Conservation (phyloP, 1,140 invertebrate species). For the Cylas formicarius region DNA sequence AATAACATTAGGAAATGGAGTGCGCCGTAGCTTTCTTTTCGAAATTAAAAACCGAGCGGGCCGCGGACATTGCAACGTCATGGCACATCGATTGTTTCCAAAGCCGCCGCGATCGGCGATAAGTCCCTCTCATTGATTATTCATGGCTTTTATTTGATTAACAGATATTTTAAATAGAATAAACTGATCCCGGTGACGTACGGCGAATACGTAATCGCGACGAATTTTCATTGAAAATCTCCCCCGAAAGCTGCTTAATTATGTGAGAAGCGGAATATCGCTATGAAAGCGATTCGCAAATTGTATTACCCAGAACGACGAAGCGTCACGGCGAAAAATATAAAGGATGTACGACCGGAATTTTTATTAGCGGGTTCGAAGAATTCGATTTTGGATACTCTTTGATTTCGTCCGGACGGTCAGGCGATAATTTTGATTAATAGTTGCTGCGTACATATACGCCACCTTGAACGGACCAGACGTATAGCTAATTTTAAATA, state of each 20-base stretch:
- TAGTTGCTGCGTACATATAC: no score
- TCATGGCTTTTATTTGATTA: slow-evolving; percentile 35
- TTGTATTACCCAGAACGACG: background rate
- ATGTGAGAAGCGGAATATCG: slow-evolving; percentile 10
- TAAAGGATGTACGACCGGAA: background rate
- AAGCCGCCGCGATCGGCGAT: slow-evolving; percentile 31
- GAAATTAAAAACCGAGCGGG: slow-evolving; percentile 22
- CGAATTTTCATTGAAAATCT: slow-evolving; percentile 11
- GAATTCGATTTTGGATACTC: no score
- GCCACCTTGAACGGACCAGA: no score
- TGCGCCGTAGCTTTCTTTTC: slow-evolving; percentile 23
- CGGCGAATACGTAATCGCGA: slow-evolving; percentile 23
- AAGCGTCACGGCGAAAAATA: no score
- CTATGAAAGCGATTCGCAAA: slow-evolving; percentile 2
- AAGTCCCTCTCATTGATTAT: slow-evolving; percentile 32
- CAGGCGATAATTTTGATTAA: no score
- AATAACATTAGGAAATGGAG: slow-evolving; percentile 9
- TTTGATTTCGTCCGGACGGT: no score
- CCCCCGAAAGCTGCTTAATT: slow-evolving; percentile 1
- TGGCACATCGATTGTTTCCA: slow-evolving; percentile 29
- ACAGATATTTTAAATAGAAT: slow-evolving; percentile 36
- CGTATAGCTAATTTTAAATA: no score
- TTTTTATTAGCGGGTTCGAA: slow-evolving; percentile 1
- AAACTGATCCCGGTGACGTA: slow-evolving; percentile 23
- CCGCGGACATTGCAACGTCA: slow-evolving; percentile 30